Evolutionary conservation across 1,140 invertebrate species (phyloP).

Genomic region (Phymorhynchus buccinoides): DNA sequence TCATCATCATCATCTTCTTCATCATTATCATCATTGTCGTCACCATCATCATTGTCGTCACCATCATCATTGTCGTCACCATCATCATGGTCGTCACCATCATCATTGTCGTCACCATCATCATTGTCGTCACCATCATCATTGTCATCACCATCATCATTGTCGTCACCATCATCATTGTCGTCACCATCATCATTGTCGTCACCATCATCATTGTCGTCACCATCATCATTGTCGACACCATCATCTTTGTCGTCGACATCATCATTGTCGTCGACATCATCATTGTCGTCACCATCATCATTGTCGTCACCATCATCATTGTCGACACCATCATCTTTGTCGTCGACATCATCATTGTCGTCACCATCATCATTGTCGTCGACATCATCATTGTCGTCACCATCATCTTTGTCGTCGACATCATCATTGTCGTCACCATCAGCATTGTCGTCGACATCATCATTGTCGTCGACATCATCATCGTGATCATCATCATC

Average conservation of each 20-base stretch:
- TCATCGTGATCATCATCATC: no score
- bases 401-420: no score
- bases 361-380: no score
- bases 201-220: slow-evolving; percentile 35
- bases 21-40: background rate
- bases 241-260: background rate
- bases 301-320: background rate
- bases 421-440: no score
- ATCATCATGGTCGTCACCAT: background rate
- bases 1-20: slow-evolving; percentile 43
- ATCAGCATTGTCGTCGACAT: no score
- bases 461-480: no score
- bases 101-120: slow-evolving; percentile 39
- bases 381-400: no score
- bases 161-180: slow-evolving; percentile 34
- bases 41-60: slow-evolving; percentile 22
- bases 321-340: no score
- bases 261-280: slow-evolving; percentile 8
- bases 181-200: background rate
- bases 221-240: slow-evolving; percentile 39
- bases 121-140: slow-evolving; percentile 45
- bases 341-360: no score
- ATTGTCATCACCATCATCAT: slow-evolving; percentile 10
- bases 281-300: slow-evolving; percentile 19
- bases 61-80: slow-evolving; percentile 18